Evolutionary conservation across 2,888 invertebrate species (phyloP), one percentile per base, ranked within the genome.

Genomic region (Drosophila monieri): DNA sequence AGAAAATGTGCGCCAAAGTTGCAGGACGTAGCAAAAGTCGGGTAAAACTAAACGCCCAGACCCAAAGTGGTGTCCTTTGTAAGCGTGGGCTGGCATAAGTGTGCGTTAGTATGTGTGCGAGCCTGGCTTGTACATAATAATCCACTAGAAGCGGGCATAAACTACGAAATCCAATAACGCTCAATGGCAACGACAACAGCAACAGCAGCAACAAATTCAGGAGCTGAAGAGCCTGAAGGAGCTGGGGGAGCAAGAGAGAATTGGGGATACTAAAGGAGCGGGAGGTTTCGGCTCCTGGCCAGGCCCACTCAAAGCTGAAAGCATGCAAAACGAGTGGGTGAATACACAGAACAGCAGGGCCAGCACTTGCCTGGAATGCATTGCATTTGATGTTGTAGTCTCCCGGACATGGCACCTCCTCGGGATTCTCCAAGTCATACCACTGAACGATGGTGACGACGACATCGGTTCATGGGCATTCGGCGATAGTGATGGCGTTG

Each of bases 401-500:
- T 80, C 94, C 92, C 0, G 98, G 98, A 85, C 95, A 94, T 0
- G 93, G 92, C 12, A 92, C 90, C 0, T 94, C 93, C 91, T 98
- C 98, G 0, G 97, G 97, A 10, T 93, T 93, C 89, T 98, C 97
- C 88, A 94, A 93, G 90, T 97, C 96, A 89, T 94, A 97, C 97
- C 97, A 98, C 94, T 96, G 67, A 39, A 71, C 37, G 53, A 56
- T 27, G 51, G 61, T 35, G 35, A 18, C 18, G 15, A 48, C 14
- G 30, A 47, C 25, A 32, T 41, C 41, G 23, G 43, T 61, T 43
- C 60, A 60, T 59, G 58, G 46, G 59, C 59, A 46, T 59, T 58
- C 49, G 44, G 44, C 25, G 51, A 43, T 52, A 25, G 41, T 9
- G 53, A 18, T 21, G 39, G 14, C 21, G 53, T 14, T 30, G 58